Conservation (phyloP, 2,797 vertebrate genomes). For the Picus viridis region DNA sequence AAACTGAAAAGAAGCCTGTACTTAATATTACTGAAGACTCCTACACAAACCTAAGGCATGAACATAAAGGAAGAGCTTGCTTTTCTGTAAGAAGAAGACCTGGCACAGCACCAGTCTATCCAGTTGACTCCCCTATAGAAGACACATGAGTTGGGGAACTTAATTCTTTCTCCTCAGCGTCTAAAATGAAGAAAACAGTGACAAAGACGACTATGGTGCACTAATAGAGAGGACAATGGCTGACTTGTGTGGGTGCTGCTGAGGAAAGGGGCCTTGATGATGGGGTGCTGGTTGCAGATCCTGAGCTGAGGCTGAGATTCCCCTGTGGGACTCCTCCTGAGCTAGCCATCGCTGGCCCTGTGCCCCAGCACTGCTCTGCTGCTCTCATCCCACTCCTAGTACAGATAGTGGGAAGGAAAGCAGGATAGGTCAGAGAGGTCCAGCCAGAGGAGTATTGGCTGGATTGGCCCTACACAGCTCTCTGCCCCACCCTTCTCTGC, state of each 20-base stretch:
- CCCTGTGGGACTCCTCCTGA: accelerated
- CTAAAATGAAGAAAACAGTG: background rate
- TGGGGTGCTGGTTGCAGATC: accelerated
- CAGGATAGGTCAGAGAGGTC: background rate
- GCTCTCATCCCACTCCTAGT: background rate
- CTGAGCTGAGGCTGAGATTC: background rate
- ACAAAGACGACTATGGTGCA: background rate
- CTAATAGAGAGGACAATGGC: background rate
- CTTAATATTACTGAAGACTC: constrained; percentile 35
- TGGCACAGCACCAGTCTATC: background rate
- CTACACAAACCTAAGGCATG: background rate
- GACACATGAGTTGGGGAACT: background rate
- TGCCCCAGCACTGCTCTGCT: background rate
- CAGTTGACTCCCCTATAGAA: background rate
- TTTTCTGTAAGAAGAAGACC: background rate
- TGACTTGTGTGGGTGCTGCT: background rate
- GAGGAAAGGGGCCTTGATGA: accelerated
- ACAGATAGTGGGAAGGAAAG: background rate
- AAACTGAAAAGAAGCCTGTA: background rate
- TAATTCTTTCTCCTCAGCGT: background rate
- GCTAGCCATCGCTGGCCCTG: accelerated
- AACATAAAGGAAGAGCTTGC: background rate
- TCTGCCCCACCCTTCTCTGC: accelerated
- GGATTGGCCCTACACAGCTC: background rate
- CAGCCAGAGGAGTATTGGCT: accelerated